Conservation (phyloP, 2,113 vertebrate genomes). For the Elaphurus davidianus region DNA sequence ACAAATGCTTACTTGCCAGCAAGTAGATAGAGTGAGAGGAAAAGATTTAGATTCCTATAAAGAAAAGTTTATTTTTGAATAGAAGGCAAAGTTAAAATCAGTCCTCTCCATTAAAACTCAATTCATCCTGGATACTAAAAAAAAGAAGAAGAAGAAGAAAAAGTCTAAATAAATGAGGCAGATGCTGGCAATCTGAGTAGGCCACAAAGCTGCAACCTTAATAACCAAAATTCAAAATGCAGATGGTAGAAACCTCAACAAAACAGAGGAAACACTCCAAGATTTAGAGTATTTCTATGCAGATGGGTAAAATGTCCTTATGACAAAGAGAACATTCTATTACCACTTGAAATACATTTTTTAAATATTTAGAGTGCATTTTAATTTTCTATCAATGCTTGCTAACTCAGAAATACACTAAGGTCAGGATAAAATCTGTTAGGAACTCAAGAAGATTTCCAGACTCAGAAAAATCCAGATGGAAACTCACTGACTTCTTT, state of each 20-base stretch:
- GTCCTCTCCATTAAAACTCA: conserved; percentile 57
- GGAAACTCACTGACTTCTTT: conserved; percentile 39
- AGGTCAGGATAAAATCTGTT: conserved; percentile 59
- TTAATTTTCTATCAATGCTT: conserved; percentile 34
- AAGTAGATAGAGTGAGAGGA: conserved; percentile 24
- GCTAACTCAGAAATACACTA: conserved; percentile 39
- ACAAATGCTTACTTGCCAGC: conserved; percentile 19
- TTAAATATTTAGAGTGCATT: conserved; percentile 58
- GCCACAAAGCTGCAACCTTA: conserved; percentile 48
- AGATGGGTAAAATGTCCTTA: conserved; percentile 45
- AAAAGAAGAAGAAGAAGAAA: conserved; percentile 55
- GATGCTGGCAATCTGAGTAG: conserved; percentile 56
- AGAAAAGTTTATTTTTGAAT: conserved; percentile 60
- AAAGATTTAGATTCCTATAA: conserved; percentile 31
- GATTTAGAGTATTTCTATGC: conserved; percentile 36
- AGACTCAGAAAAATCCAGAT: conserved; percentile 49
- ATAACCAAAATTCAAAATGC: conserved; percentile 65
- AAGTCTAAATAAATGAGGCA: conserved; percentile 57
- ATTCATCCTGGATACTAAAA: conserved; percentile 50
- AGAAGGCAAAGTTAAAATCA: conserved; percentile 56
- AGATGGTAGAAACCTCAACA: conserved; percentile 44
- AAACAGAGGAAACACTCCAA: conserved; percentile 42
- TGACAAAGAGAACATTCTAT: conserved; percentile 50
- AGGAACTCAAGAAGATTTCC: background rate
- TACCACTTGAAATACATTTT: conserved; percentile 24